Percentiles rank a stretch among this genome's conserved stretches.
Evolutionary conservation across 2,113 vertebrate genomes (phyloP).

Genomic region (Ptilorrhoa leucosticta): DNA sequence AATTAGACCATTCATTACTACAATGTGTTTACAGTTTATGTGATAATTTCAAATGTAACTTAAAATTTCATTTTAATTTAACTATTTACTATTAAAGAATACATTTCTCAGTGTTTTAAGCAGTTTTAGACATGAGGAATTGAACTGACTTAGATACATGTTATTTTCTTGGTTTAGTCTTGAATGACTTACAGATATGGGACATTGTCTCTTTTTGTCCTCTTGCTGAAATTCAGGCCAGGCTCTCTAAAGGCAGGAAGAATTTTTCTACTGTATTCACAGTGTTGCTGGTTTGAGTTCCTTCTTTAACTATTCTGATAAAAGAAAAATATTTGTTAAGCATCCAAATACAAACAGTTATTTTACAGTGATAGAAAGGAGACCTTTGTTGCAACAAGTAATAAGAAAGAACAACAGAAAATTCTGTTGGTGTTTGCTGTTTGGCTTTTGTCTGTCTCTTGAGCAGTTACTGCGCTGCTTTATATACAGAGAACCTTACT

Average conservation of each 20-base stretch:
- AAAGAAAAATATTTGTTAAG: background rate
- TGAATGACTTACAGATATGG: background rate
- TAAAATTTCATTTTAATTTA: background rate
- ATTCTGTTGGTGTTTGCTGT: background rate
- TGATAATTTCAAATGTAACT: background rate
- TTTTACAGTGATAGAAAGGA: background rate
- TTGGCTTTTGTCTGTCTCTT: background rate
- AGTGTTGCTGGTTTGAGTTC: background rate
- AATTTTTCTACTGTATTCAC: background rate
- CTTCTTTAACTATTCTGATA: background rate
- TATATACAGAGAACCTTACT: background rate
- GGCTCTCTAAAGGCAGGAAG: background rate
- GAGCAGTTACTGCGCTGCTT: background rate
- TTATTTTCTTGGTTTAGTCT: background rate
- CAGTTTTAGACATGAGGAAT: background rate
- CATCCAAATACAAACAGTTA: background rate
- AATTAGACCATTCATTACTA: background rate
- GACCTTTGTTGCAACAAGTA: background rate
- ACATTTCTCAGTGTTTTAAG: background rate
- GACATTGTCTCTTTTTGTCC: background rate
- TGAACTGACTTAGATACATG: background rate
- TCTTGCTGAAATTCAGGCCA: background rate
- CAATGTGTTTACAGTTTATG: background rate
- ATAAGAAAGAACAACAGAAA: background rate
- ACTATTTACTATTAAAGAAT: background rate